These are phyloP conservation scores for Zeugodacus cucurbitae DNA, from an alignment of 1,140 invertebrate genomes.

Conservation along the genomic window DNA sequence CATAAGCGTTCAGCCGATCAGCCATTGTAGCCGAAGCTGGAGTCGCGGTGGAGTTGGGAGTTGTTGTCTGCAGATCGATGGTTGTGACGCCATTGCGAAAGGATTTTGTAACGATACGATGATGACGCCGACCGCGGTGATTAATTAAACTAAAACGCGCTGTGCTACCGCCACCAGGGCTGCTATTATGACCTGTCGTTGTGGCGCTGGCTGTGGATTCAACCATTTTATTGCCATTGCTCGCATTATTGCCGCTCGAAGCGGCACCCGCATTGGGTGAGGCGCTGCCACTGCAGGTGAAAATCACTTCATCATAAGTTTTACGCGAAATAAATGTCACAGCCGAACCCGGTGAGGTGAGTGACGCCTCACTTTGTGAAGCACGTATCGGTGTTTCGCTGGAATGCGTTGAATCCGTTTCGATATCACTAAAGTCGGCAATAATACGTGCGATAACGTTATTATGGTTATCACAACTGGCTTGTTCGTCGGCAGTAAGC, in stretches of 20 bases:
- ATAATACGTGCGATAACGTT: conserved; percentile 62
- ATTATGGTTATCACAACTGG: conserved; percentile 55
- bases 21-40: conserved; percentile 43
- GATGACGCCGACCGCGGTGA: conserved; percentile 55
- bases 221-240: background rate
- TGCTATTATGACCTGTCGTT: background rate
- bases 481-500: background rate
- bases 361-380: background rate
- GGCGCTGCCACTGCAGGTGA: conserved; percentile 46
- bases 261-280: background rate
- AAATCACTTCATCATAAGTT: conserved; percentile 47
- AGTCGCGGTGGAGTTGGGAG: background rate
- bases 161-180: background rate
- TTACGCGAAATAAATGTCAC: conserved; percentile 40
- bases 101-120: conserved; percentile 62
- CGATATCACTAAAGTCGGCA: conserved; percentile 63
- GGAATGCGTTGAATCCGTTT: conserved; percentile 55
- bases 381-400: conserved; percentile 40
- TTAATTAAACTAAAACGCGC: conserved; percentile 44
- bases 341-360: conserved; percentile 34
- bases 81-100: conserved; percentile 61
- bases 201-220: background rate
- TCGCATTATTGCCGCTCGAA: background rate
- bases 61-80: conserved; percentile 55
- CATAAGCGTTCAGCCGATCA: conserved; percentile 76